Evolutionary conservation across 2,113 vertebrate species (phyloP).

Genomic region (Halcyon malimbica): DNA sequence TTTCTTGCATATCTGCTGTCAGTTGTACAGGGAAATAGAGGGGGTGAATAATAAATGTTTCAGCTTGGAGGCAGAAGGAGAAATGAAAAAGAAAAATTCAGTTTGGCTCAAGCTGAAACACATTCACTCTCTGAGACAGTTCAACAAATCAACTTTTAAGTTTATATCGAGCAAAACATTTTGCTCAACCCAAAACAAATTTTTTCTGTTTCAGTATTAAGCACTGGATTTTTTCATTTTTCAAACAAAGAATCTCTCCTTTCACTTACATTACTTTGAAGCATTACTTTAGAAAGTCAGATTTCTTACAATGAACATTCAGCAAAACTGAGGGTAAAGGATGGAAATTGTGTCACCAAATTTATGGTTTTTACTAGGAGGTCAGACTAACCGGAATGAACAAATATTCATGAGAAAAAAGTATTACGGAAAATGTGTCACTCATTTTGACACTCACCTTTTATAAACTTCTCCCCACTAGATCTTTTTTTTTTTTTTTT

Average conservation of each 20-base stretch:
- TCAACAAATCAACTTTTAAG: constrained; percentile 2
- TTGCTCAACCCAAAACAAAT: not conserved
- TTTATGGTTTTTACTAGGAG: not conserved
- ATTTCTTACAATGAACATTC: not conserved
- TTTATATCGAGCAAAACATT: constrained; percentile 8
- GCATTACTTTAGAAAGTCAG: not conserved
- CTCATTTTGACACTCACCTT: not conserved
- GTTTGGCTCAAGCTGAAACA: constrained; percentile 28
- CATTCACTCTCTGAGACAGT: not conserved
- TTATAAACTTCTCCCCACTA: not conserved
- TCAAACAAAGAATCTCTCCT: not conserved
- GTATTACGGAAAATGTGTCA: not conserved
- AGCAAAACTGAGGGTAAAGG: not conserved
- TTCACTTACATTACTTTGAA: not conserved
- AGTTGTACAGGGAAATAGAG: not conserved
- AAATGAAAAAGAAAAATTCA: constrained; percentile 32
- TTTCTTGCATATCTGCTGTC: not conserved
- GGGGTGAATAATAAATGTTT: not conserved
- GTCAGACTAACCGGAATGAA: not conserved
- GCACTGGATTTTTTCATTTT: not conserved
- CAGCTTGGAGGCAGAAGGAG: not conserved
- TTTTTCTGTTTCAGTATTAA: not conserved
- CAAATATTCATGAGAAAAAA: not conserved
- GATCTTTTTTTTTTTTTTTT: not conserved
- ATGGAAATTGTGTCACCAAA: not conserved